Percentiles rank a stretch among this genome's conserved stretches.
Evolutionary conservation across 2,113 vertebrate genomes (phyloP).

Genomic region (Anarrhichthys ocellatus): DNA sequence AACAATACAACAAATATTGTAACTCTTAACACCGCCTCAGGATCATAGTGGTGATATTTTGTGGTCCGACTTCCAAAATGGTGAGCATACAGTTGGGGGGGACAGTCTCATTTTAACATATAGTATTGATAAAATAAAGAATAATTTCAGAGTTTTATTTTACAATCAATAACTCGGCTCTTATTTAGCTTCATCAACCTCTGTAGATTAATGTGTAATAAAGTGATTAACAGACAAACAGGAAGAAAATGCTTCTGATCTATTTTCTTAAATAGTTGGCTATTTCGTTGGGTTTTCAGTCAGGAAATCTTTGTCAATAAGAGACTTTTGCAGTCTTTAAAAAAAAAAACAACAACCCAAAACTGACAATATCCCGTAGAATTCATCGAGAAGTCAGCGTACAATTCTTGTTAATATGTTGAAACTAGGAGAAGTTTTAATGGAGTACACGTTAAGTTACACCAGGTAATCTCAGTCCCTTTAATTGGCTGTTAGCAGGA

Average conservation of each 20-base stretch:
- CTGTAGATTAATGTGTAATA: too few species aligned
- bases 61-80: background rate
- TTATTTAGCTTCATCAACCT: background rate
- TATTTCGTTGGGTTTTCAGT: background rate
- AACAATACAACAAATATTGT: constrained; percentile 33
- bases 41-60: background rate
- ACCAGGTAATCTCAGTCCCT: background rate
- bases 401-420: background rate
- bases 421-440: background rate
- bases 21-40: background rate
- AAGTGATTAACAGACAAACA: too few species aligned
- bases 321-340: background rate
- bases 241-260: background rate
- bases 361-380: background rate
- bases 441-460: background rate
- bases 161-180: background rate
- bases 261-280: background rate
- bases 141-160: background rate
- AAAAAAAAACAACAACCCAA: background rate
- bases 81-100: background rate
- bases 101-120: background rate
- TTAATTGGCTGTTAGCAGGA: background rate
- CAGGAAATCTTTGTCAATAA: background rate
- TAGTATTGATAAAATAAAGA: constrained; percentile 1
- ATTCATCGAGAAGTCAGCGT: background rate